phyloP scores from a whole-genome alignment of 2,888 invertebrate species.

The Ophion costatus region DNA sequence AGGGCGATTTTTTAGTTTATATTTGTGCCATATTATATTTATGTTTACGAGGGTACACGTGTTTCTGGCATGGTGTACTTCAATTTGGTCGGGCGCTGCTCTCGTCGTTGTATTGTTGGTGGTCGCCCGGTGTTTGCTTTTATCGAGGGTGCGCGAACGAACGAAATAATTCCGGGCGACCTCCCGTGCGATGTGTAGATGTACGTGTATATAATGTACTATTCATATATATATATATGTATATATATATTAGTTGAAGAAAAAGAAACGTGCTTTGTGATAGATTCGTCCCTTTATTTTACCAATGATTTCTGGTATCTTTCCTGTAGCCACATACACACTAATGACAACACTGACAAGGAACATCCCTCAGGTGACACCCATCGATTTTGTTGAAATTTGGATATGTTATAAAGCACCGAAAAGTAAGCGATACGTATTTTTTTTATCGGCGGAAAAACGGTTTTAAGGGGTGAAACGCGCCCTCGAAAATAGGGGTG shows the following conservation, averaged over 20 bases:
- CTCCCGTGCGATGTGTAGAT: not conserved
- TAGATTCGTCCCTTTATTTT: slow-evolving; percentile 47
- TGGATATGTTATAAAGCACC: no score
- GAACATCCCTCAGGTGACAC: no score
- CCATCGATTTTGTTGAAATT: no score
- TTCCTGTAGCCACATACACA: slow-evolving; percentile 27
- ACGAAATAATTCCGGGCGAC: slow-evolving; percentile 29
- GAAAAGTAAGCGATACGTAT: no score
- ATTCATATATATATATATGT: not conserved
- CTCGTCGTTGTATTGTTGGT: slow-evolving; percentile 6
- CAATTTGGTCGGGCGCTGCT: slow-evolving; percentile 28
- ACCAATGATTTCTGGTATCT: slow-evolving; percentile 40
- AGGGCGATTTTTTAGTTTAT: not conserved
- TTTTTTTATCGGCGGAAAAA: no score
- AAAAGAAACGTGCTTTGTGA: slow-evolving; percentile 69
- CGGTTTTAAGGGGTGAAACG: no score
- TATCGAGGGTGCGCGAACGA: slow-evolving; percentile 30
- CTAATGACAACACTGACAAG: slow-evolving; percentile 57
- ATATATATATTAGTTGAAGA: slow-evolving; percentile 36
- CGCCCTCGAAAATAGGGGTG: no score
- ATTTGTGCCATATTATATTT: slow-evolving; percentile 1
- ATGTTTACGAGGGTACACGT: not conserved
- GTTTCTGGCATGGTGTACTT: slow-evolving; percentile 11
- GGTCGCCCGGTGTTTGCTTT: not conserved
- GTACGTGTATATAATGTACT: slow-evolving; percentile 2